phyloP scores from a whole-genome alignment of 2,888 invertebrate species.

The Carpatolechia fugitivella region DNA sequence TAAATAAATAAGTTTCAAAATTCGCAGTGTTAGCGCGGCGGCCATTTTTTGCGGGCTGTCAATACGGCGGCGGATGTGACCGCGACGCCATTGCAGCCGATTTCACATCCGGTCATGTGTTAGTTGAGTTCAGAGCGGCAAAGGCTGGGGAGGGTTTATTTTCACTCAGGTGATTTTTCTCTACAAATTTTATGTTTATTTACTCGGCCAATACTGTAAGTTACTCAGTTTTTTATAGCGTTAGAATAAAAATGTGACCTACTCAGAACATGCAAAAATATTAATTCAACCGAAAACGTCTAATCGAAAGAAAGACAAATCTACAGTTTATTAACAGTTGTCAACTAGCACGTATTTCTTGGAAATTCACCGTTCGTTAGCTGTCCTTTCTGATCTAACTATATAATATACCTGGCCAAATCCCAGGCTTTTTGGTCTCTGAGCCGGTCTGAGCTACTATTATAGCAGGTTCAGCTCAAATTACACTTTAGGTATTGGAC shows the following conservation, averaged over 20 bases:
- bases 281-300: too few relatives aligned
- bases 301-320: too few relatives aligned
- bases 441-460: too few relatives aligned
- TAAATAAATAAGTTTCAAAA: neutral
- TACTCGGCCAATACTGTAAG: neutral
- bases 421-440: too few relatives aligned
- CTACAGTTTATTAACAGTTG: too few relatives aligned
- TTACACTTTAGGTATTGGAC: neutral
- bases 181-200: neutral
- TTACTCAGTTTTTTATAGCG: neutral
- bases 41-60: slow-evolving; percentile 40
- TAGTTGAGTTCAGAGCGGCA: slow-evolving; percentile 17
- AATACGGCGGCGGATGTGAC: slow-evolving; percentile 36
- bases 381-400: too few relatives aligned
- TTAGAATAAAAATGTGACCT: too few relatives aligned
- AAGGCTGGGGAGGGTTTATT: slow-evolving; percentile 17
- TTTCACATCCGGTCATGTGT: slow-evolving; percentile 38
- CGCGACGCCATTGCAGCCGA: slow-evolving; percentile 30
- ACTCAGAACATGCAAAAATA: too few relatives aligned
- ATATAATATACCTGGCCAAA: too few relatives aligned
- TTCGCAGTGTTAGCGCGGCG: neutral
- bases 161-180: slow-evolving; percentile 21
- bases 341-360: too few relatives aligned
- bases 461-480: too few relatives aligned
- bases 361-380: too few relatives aligned